phyloP scores from a whole-genome alignment of 2,797 vertebrate genomes.

The Cetoscarus ocellatus region DNA sequence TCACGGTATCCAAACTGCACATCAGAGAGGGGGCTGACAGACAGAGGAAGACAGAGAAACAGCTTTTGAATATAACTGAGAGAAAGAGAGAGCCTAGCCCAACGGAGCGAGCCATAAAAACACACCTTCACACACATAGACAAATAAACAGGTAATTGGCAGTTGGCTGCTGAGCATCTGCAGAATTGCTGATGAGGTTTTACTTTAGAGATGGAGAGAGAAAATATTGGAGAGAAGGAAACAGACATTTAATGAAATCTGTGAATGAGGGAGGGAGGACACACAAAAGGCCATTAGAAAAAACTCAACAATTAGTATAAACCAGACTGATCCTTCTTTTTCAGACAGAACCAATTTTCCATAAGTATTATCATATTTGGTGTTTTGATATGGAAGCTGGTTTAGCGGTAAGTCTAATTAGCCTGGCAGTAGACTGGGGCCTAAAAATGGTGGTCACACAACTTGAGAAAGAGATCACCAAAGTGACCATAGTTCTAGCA shows the following conservation, averaged over 20 bases:
- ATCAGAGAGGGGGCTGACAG: slow-evolving; percentile 7
- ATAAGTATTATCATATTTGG: too few relatives aligned
- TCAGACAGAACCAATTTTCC: too few relatives aligned
- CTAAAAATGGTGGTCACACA: too few relatives aligned
- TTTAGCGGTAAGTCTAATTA: too few relatives aligned
- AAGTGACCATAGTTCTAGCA: too few relatives aligned
- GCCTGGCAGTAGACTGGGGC: too few relatives aligned
- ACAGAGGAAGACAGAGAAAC: slow-evolving; percentile 6
- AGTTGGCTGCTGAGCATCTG: slow-evolving; percentile 42
- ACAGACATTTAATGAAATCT: slow-evolving; percentile 23
- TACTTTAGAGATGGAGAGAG: slow-evolving; percentile 37
- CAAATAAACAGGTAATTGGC: slow-evolving; percentile 48
- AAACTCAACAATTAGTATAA: too few relatives aligned
- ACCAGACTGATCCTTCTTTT: too few relatives aligned
- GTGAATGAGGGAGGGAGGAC: neutral
- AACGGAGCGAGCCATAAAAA: slow-evolving; percentile 1
- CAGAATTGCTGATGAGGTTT: slow-evolving; percentile 63
- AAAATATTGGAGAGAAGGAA: slow-evolving; percentile 13
- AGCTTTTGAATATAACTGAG: slow-evolving; percentile 29
- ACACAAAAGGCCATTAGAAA: neutral
- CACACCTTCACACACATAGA: slow-evolving; percentile 15
- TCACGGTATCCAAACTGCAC: slow-evolving; percentile 6
- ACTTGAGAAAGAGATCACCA: too few relatives aligned
- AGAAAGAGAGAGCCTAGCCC: slow-evolving; percentile 5
- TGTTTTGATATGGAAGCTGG: too few relatives aligned